Evolutionary conservation across 2,113 vertebrate species (phyloP), one percentile per base, ranked within the genome.

Genomic region (Cephalopholis sonnerati): DNA sequence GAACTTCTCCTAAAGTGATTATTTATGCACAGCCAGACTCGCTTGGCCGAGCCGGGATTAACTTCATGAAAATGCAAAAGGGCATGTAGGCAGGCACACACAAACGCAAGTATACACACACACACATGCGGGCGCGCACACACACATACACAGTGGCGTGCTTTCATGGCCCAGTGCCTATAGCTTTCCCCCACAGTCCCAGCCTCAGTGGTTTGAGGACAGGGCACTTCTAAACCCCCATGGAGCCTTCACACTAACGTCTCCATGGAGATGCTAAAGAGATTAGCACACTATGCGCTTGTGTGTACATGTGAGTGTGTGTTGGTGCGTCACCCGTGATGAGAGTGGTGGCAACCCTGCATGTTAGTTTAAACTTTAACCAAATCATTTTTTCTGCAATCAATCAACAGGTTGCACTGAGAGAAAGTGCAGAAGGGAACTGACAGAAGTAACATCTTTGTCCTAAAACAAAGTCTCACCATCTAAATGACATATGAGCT

Each of bases 1-100:
- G 87, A 94, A 91, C 90, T 89, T 86, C 80, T 89, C 80, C 88
- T 92, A 83, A 92, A 94, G 93, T 94, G 87, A 94, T 93, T 94
- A 93, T 91, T 92, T 93, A 93, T 95, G 93, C 90, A 90, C 86
- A 86, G 91, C 87, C 79, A 85, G 89, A 86, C 84, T 85, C 36
- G 85, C 83, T 90, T 76, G 85, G 75, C 77, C 74, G 67, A 77
- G 87, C 88, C 36, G 62, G 90, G 86, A 92, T 94, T 94, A 93
- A 91, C 93, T 89, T 90, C 91, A 94, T 93, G 85, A 91, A 91
- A 91, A 93, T 93, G 90, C 88, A 92, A 87, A 91, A 86, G 82
- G 89, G 71, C 71, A 91, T 55, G 54, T 79, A 81, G 71, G 69
- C 81, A 79, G 46, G 10, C 77, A 84, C 32, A 36, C 32, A 36